Conservation (phyloP, 1,140 invertebrate species). For the Sitophilus oryzae region DNA sequence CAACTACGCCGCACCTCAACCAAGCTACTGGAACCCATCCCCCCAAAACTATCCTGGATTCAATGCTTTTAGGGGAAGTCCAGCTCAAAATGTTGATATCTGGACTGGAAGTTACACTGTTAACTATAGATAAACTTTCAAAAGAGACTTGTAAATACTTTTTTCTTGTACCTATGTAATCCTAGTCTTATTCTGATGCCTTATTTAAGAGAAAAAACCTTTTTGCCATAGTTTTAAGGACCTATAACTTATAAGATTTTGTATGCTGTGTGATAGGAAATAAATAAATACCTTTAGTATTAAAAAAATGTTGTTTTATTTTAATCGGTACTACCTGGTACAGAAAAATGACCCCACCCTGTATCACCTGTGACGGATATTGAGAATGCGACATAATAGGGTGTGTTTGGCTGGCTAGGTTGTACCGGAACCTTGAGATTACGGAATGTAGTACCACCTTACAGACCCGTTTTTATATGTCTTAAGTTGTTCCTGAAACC, state of each 20-base stretch:
- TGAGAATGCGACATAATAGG: neutral
- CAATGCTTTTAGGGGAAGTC: conserved; percentile 50
- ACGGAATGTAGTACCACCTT: neutral
- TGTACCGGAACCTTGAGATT: neutral
- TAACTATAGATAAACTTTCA: conserved; percentile 48
- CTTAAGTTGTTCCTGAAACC: neutral
- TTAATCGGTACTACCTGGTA: no score
- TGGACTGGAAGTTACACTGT: conserved; percentile 63
- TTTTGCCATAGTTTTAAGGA: no score
- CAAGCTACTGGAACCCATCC: conserved; percentile 42
- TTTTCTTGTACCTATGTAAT: neutral
- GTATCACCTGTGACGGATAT: neutral
- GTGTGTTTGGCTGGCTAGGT: no score
- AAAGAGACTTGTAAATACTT: neutral
- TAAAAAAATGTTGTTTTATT: neutral
- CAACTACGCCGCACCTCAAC: conserved; percentile 33
- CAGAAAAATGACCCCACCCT: neutral
- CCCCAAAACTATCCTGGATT: conserved; percentile 38
- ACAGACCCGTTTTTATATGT: neutral
- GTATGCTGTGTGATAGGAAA: neutral
- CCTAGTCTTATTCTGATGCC: no score
- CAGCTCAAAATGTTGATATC: conserved; percentile 59
- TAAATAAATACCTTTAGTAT: neutral
- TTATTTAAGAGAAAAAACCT: no score
- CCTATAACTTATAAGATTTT: no score